Base-by-base conservation (phyloP, 2,888 invertebrate genomes). In the Drosophila aldrichi region DNA sequence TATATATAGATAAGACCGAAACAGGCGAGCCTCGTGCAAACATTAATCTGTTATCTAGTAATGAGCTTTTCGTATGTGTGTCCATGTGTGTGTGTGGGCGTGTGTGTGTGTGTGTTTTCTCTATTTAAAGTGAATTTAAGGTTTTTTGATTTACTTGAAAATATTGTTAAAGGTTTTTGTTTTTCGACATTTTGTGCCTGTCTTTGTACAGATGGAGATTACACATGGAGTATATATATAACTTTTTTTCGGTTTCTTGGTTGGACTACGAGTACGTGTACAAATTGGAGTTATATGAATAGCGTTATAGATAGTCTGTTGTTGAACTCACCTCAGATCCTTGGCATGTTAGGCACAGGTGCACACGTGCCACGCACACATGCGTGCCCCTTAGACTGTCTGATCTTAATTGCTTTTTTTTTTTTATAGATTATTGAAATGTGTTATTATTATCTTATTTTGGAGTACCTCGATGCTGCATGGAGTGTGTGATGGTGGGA, bases 381-480 rank as follows among this genome's bases (percentile, higher is more conserved):
- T 65, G 67, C 71, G 61, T 48, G 63, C 65, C 63, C 51, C 61
- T 69, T 44, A 59, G 68, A 68, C 78, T 78, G 78, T 67, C 63
- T 71, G 70, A 71, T 72, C 54, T 48, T 61, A 64, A 57, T 44
- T 18, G 40, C 46, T 41, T 48, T 56, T 76, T 73, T 51, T 61
- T 52, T 77, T 69, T 82, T 70, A 78, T 69, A 79, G 77, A 79
- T 81, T 86, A 83, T 77, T 83, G 70, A 72, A 84, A 86, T 83
- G 79, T 83, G 64, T 79, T 80, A 81, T 86, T 76, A 83, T 84
- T 81, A 74, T 84, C 81, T 73, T 82, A 77, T 74, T 85, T 82
- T 82, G 70, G 86, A 82, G 87, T 87, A 87, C 87, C 87, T 87
- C 87, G 82, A 79, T 79, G 84, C 77, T 80, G 74, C 81, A 67